These are phyloP conservation scores for Pristionchus pacificus DNA, from an alignment of 1,140 invertebrate species.

Conservation along the genomic window DNA sequence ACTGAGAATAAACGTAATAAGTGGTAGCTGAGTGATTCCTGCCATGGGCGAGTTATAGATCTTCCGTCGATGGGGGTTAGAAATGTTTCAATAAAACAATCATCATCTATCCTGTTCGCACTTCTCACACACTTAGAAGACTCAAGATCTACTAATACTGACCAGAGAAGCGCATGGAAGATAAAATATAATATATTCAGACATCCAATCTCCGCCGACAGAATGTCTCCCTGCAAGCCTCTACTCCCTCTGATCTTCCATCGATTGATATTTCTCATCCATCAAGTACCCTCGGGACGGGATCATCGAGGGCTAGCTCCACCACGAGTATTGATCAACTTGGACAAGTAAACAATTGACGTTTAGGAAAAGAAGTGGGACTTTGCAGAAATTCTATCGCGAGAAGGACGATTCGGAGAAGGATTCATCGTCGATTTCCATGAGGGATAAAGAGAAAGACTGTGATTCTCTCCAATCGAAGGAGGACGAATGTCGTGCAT, in stretches of 20 bases:
- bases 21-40: too few species aligned
- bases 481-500: too few species aligned
- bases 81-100: too few species aligned
- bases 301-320: constrained; percentile 21
- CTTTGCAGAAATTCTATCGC: constrained; percentile 24
- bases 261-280: not conserved
- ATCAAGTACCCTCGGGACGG: not conserved
- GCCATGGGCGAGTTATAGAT: too few species aligned
- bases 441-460: not conserved
- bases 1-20: too few species aligned
- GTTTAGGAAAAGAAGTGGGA: constrained; percentile 11
- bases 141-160: too few species aligned
- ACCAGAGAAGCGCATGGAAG: too few species aligned
- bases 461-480: not conserved
- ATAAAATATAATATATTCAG: too few species aligned
- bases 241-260: not conserved
- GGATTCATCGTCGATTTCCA: constrained; percentile 8
- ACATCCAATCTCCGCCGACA: not conserved
- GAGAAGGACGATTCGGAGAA: constrained; percentile 24
- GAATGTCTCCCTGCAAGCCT: not conserved
- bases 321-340: constrained; percentile 29
- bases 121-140: too few species aligned
- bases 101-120: too few species aligned
- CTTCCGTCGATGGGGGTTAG: too few species aligned
- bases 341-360: not conserved